Evolutionary conservation across 2,113 vertebrate species (phyloP).

Genomic region (Cephalopterus ornatus): DNA sequence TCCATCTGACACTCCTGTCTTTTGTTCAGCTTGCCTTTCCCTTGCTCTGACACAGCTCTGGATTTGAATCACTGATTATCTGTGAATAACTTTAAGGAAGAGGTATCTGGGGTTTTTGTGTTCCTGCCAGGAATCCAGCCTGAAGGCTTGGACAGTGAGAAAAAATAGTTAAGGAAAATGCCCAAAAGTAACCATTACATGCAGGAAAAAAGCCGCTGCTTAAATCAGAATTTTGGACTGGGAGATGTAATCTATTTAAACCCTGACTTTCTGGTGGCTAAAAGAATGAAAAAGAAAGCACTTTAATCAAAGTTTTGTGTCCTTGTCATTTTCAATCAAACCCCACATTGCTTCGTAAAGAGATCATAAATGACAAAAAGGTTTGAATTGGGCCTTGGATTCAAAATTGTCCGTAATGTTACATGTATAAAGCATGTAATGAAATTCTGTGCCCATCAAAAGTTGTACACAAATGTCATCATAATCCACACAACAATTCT

Average conservation of each 20-base stretch:
- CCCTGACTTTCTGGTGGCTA: background rate
- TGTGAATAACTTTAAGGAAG: background rate
- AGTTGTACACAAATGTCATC: accelerated
- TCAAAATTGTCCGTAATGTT: background rate
- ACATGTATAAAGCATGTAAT: background rate
- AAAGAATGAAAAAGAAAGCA: background rate
- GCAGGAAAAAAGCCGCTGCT: background rate
- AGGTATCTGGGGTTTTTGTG: background rate
- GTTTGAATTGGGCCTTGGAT: background rate
- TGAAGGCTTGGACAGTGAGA: background rate
- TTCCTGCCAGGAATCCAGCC: background rate
- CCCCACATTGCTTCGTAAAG: background rate
- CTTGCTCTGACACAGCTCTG: background rate
- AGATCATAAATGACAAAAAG: background rate
- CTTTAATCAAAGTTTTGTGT: background rate
- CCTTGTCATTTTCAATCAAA: background rate
- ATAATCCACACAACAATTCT: background rate
- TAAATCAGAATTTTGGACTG: background rate
- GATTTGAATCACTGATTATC: background rate
- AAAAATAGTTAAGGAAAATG: background rate
- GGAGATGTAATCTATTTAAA: background rate
- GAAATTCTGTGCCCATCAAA: background rate
- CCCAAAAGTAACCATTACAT: background rate
- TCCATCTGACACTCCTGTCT: background rate
- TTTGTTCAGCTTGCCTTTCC: background rate